Conservation (phyloP, 2,797 vertebrate species). For the Danionella dracula region DNA sequence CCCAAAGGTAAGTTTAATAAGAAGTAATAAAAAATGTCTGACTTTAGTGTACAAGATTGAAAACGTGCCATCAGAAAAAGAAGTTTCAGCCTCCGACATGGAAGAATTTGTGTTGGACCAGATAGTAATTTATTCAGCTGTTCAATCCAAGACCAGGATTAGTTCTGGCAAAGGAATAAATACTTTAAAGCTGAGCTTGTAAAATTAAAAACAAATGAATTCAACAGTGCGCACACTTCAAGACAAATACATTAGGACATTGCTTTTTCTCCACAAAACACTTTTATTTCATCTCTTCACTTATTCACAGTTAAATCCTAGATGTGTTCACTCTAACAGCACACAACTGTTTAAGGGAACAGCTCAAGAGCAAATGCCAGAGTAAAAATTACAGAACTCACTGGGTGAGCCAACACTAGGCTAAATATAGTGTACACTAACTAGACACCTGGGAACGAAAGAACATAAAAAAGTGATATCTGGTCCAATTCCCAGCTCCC, state of each 20-base stretch:
- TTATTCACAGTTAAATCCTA: background rate
- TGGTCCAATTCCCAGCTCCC: constrained; percentile 21
- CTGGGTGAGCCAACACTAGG: constrained; percentile 22
- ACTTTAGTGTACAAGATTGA: constrained; percentile 53
- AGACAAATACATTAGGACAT: no score
- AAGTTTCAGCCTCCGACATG: constrained; percentile 3
- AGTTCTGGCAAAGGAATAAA: constrained; percentile 28
- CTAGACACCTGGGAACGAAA: constrained; percentile 9
- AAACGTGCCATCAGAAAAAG: constrained; percentile 41
- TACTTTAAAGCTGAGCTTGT: background rate
- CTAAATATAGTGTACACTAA: background rate
- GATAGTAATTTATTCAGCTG: constrained; percentile 56
- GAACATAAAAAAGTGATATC: background rate
- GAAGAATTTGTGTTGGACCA: constrained; percentile 60
- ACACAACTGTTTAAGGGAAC: constrained; percentile 40
- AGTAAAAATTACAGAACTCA: constrained; percentile 14
- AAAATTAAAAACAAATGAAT: constrained; percentile 25
- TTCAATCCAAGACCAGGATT: constrained; percentile 7
- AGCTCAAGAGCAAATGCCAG: constrained; percentile 35
- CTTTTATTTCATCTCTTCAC: no score
- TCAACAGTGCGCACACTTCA: constrained; percentile 18
- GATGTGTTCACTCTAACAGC: constrained; percentile 20
- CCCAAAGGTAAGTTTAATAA: constrained; percentile 67
- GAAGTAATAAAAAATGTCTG: constrained; percentile 65
- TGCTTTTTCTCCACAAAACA: no score